Base-by-base conservation (phyloP, 2,113 vertebrate species). In the Oryzias woworae region DNA sequence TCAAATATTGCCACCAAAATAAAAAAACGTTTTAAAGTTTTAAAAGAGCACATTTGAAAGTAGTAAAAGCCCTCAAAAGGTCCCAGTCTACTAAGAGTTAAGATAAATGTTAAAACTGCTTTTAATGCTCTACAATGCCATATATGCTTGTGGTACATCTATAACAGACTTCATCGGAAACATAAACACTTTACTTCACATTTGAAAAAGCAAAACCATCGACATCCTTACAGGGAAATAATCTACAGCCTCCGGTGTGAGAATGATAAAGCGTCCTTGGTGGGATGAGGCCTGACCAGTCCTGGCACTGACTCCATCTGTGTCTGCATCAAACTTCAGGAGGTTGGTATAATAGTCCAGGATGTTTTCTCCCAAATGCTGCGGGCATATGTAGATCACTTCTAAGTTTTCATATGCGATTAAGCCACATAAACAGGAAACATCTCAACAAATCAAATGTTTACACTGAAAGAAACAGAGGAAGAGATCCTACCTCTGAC, bases 341-440 rank as follows among this genome's bases (percentile, higher is more conserved):
- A 98, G 89, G 75, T 88, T 92, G 82, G 87, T 59, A 87, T 96
- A 96, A 89, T 95, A 97, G 23, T 89, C 86, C 85, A 86, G 73
- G 28, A 95, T 80, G 60, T 96, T 94, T 0, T 95, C 92, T 41
- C 85, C 91, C 88, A 95, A 83, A 44, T 65, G 69, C 70, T 91
- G 78, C 42, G 94, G 92, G 85, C 93, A 94, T 82, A 96, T 80
- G 78, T 96, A 96, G 94, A 97, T 95, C 86, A 97, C 93, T 2
- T 94, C 92, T 71, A 96, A 92, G 1, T 96, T 95, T 87, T 90
- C 79, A 92, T 96, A 96, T 98, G 68, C 61, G 91, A 55, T 71
- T 18, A 53, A 18, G 61, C 6, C 62, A 66, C 31, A 14, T 23
- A n/a, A 7, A 43, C 43, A 44, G 61, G 22, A 67, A 14, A 42